Conservation (phyloP, 2,797 vertebrate genomes). For the Lateolabrax maculatus region DNA sequence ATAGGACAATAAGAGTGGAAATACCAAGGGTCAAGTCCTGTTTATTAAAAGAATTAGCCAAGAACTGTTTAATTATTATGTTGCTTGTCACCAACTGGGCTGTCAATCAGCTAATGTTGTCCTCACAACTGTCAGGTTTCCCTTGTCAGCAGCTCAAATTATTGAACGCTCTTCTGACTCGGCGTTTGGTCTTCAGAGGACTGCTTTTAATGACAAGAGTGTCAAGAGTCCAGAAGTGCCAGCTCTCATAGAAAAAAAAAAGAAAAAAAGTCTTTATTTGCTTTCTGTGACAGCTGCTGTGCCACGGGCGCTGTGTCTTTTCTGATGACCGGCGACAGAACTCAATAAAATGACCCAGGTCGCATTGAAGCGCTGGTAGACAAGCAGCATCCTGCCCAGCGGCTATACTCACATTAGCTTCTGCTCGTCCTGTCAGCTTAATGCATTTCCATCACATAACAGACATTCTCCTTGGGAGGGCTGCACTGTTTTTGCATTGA, state of each 20-base stretch:
- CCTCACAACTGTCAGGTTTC: conserved; percentile 18
- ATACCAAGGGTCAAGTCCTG: background rate
- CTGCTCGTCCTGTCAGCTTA: conserved; percentile 70
- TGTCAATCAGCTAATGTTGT: conserved; percentile 16
- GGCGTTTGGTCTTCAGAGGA: conserved; percentile 15
- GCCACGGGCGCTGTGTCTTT: conserved; percentile 56
- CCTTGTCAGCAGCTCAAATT: conserved; percentile 30
- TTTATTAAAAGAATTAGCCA: conserved; percentile 1
- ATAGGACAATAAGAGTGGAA: background rate
- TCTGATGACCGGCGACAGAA: conserved; percentile 75
- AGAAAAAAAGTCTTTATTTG: conserved; percentile 40
- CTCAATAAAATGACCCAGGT: conserved; percentile 73
- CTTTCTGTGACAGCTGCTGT: conserved; percentile 58
- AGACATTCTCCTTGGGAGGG: conserved; percentile 63
- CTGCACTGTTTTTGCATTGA: conserved; percentile 31
- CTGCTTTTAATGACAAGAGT: conserved; percentile 30
- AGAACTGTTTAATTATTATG: conserved; percentile 5
- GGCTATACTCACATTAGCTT: conserved; percentile 73
- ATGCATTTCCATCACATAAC: conserved; percentile 78
- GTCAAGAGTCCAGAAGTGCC: conserved; percentile 37
- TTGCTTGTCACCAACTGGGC: conserved; percentile 4
- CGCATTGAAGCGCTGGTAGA: conserved; percentile 59
- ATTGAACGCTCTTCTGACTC: conserved; percentile 10
- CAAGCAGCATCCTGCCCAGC: conserved; percentile 55
- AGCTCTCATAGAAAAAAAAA: conserved; percentile 34